Evolutionary conservation across 2,797 vertebrate species (phyloP).

Genomic region (Sternotherus odoratus): DNA sequence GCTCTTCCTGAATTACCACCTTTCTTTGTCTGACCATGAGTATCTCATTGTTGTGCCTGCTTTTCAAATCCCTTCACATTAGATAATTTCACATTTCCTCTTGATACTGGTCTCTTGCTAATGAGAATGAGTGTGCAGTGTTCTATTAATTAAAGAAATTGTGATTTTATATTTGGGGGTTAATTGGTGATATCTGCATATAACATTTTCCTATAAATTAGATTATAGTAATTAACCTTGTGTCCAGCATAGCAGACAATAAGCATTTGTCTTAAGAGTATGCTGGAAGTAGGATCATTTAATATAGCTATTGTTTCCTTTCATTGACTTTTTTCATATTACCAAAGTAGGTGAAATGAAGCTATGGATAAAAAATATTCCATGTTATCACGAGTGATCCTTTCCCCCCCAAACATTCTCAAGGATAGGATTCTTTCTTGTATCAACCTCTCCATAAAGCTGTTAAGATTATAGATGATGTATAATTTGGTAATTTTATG

Average conservation of each 20-base stretch:
- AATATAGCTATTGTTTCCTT: neutral
- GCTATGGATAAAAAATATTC: constrained; percentile 8
- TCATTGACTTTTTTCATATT: neutral
- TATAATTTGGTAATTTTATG: constrained; percentile 20
- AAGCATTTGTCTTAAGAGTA: constrained; percentile 30
- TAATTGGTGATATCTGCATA: constrained; percentile 57
- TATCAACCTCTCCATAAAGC: constrained; percentile 19
- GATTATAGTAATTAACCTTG: constrained; percentile 52
- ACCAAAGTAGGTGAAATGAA: neutral
- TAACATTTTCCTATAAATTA: constrained; percentile 44
- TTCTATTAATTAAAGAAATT: constrained; percentile 70
- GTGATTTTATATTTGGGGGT: constrained; percentile 45
- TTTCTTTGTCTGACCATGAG: neutral
- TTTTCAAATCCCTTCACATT: constrained; percentile 27
- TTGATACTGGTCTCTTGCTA: constrained; percentile 31
- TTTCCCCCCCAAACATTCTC: neutral
- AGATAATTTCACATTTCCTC: constrained; percentile 51
- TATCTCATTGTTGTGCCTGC: constrained; percentile 47
- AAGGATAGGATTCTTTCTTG: constrained; percentile 10
- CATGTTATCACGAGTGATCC: neutral
- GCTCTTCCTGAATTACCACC: neutral
- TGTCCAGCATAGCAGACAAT: constrained; percentile 40
- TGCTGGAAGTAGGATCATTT: constrained; percentile 3
- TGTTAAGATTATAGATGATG: neutral
- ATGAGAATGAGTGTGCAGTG: constrained; percentile 58